Evolutionary conservation across 2,113 vertebrate species (phyloP).

Genomic region (Pollimyrus isidori): DNA sequence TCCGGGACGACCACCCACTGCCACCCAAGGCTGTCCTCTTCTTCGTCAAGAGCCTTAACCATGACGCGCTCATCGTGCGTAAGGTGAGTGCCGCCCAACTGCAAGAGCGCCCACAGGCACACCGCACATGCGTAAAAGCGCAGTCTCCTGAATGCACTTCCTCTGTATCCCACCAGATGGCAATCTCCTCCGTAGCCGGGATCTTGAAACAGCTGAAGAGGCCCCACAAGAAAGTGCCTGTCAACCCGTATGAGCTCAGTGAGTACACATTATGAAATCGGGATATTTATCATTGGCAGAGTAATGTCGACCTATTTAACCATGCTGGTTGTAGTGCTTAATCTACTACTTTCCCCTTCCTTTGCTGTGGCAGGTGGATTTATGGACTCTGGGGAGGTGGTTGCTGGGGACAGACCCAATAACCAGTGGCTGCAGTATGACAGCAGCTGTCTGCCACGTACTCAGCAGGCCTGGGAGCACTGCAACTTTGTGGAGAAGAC

Average conservation of each 20-base stretch:
- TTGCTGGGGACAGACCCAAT: slow-evolving; percentile 81
- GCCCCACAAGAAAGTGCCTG: slow-evolving; percentile 77
- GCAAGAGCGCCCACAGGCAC: neutral
- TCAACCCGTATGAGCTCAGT: slow-evolving; percentile 79
- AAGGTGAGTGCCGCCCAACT: slow-evolving; percentile 65
- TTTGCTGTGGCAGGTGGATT: slow-evolving; percentile 54
- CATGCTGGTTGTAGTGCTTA: neutral
- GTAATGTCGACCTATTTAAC: neutral
- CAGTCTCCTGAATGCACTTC: neutral
- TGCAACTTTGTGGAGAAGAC: slow-evolving; percentile 91
- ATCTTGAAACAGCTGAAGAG: slow-evolving; percentile 93
- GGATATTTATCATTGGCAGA: neutral
- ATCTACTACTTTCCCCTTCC: neutral
- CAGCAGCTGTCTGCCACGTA: slow-evolving; percentile 73
- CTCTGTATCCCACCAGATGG: slow-evolving; percentile 68
- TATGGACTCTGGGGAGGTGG: slow-evolving; percentile 45
- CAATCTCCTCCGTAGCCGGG: slow-evolving; percentile 87
- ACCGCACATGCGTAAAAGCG: neutral
- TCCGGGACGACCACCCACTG: slow-evolving; percentile 83
- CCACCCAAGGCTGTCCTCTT: slow-evolving; percentile 75
- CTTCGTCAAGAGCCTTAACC: slow-evolving; percentile 91
- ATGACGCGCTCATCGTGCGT: slow-evolving; percentile 87
- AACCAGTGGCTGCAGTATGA: slow-evolving; percentile 91
- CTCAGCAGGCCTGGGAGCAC: slow-evolving; percentile 75
- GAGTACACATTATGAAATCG: slow-evolving; percentile 37